phyloP scores from a whole-genome alignment of 2,113 vertebrate genomes.

The Epinephelus moara region DNA sequence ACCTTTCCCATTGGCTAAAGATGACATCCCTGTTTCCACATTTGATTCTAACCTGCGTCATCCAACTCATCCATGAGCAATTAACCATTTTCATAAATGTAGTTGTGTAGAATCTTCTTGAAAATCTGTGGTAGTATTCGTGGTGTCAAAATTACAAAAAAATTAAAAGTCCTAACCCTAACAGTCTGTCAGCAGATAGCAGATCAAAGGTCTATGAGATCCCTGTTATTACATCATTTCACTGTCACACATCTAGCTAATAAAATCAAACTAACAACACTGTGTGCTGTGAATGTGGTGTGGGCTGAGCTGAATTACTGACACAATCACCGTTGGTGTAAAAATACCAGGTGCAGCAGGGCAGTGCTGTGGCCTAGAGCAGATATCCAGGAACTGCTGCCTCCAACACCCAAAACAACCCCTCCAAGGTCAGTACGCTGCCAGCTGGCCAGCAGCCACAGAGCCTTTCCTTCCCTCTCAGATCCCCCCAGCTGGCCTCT shows the following conservation, averaged over 20 bases:
- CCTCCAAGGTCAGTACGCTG: conserved; percentile 54
- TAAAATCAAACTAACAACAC: not conserved
- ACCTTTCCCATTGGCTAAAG: not conserved
- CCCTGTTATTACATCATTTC: conserved; percentile 4
- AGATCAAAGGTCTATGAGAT: too few species aligned
- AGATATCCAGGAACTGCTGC: conserved; percentile 51
- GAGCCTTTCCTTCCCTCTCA: conserved; percentile 44
- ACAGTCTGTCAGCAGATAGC: not conserved
- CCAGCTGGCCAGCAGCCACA: conserved; percentile 67
- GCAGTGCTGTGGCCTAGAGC: conserved; percentile 41
- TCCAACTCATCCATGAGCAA: not conserved
- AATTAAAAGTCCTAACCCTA: not conserved
- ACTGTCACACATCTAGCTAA: not conserved
- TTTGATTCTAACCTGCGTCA: not conserved
- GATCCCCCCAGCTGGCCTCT: conserved; percentile 46
- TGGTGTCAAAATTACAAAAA: not conserved
- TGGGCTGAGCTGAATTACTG: conserved; percentile 31
- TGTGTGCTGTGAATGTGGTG: not conserved
- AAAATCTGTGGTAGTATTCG: not conserved
- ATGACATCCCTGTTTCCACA: not conserved
- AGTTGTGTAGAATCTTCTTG: not conserved
- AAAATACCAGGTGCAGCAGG: conserved; percentile 70
- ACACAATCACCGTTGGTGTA: conserved; percentile 52
- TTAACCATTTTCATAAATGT: not conserved
- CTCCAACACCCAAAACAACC: conserved; percentile 65